Conservation (phyloP, 2,797 vertebrate genomes). For the Gallinago stenura region DNA sequence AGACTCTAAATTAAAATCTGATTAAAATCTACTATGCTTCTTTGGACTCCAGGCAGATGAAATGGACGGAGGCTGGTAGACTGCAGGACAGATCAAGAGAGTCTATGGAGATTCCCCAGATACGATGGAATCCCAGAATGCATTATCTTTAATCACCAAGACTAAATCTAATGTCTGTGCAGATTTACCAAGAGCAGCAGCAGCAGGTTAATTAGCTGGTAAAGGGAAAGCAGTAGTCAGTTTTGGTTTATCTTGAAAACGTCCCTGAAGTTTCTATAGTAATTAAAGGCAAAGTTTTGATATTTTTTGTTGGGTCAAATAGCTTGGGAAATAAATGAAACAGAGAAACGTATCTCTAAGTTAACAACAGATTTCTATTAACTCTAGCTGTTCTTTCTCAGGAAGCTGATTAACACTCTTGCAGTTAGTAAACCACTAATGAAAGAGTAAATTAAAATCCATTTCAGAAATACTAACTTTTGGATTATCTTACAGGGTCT, state of each 20-base stretch:
- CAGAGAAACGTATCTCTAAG: neutral
- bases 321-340: neutral
- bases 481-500: constrained; percentile 86
- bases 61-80: neutral
- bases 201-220: neutral
- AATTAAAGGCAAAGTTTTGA: neutral
- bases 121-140: neutral
- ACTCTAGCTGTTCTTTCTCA: neutral
- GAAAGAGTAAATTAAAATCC: neutral
- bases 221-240: neutral
- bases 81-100: neutral
- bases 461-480: neutral
- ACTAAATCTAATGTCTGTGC: neutral
- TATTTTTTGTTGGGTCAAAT: neutral
- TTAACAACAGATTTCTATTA: neutral
- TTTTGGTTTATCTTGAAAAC: neutral
- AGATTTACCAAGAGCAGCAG: neutral
- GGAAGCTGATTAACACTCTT: neutral
- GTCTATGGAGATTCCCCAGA: neutral
- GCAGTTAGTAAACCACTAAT: neutral
- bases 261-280: neutral
- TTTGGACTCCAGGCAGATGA: neutral
- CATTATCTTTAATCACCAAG: neutral
- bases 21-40: neutral
- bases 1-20: neutral